These are phyloP conservation scores for Aplodontia rufa DNA, from an alignment of 2,113 vertebrate genomes.

Conservation along the genomic window DNA sequence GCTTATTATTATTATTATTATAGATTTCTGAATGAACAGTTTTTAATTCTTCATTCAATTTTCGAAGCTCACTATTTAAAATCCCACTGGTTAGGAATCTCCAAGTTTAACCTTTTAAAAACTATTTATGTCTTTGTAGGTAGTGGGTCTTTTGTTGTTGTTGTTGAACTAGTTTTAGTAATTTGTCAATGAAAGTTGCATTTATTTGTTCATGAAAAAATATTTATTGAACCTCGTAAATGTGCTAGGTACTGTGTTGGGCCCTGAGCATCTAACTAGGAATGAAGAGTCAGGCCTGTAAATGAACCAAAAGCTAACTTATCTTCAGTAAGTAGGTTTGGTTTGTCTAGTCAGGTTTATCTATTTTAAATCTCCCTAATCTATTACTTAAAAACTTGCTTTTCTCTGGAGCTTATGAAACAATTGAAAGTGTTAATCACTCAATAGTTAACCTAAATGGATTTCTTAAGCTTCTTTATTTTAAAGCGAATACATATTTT, in stretches of 20 bases:
- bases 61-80: constrained; percentile 13
- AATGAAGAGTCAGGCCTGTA: background rate
- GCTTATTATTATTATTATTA: constrained; percentile 13
- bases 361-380: background rate
- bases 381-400: background rate
- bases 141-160: background rate
- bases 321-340: background rate
- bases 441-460: background rate
- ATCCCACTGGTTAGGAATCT: background rate
- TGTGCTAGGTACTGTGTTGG: background rate
- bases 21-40: constrained; percentile 4
- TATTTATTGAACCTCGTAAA: background rate
- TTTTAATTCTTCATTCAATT: background rate
- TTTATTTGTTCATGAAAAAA: background rate
- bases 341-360: background rate
- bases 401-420: constrained; percentile 32
- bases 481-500: background rate
- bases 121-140: background rate
- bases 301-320: background rate
- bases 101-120: background rate
- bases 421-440: background rate
- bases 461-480: background rate
- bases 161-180: background rate
- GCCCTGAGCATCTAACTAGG: background rate
- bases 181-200: background rate